These are phyloP conservation scores for Indicator maculatus DNA, from an alignment of 2,113 vertebrate genomes.

Conservation along the genomic window DNA sequence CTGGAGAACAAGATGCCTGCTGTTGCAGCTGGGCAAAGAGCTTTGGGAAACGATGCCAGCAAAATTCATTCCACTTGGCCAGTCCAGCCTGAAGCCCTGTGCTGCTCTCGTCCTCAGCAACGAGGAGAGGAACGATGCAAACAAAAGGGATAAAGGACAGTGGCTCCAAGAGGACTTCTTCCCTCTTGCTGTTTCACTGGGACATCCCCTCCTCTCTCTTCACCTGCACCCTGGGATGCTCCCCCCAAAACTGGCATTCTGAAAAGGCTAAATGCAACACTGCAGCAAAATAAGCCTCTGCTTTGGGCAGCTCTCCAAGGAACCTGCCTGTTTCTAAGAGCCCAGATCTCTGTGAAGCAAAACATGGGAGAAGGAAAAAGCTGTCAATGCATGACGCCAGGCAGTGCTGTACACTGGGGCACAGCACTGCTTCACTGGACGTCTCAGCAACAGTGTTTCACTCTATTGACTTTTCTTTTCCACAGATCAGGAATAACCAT, in stretches of 20 bases:
- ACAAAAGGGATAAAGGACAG: background rate
- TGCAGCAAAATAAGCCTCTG: background rate
- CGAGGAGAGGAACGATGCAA: background rate
- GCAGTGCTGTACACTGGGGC: background rate
- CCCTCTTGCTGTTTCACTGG: fast-evolving
- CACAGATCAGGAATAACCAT: background rate
- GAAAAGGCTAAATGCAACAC: background rate
- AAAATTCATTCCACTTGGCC: background rate
- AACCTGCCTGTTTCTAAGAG: background rate
- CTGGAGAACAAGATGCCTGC: background rate
- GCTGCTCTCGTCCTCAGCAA: fast-evolving
- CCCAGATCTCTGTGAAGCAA: background rate
- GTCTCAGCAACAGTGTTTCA: background rate
- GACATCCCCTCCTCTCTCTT: background rate
- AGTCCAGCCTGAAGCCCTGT: background rate
- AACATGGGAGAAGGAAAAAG: background rate
- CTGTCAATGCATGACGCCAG: background rate
- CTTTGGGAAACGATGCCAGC: background rate
- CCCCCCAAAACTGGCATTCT: background rate
- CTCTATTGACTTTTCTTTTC: background rate
- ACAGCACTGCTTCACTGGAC: background rate
- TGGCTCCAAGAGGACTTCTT: background rate
- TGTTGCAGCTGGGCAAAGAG: background rate
- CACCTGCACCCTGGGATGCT: background rate
- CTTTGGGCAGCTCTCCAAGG: background rate